Base-by-base conservation (phyloP, 2,888 invertebrate genomes). In the Drosophila anomelani region DNA sequence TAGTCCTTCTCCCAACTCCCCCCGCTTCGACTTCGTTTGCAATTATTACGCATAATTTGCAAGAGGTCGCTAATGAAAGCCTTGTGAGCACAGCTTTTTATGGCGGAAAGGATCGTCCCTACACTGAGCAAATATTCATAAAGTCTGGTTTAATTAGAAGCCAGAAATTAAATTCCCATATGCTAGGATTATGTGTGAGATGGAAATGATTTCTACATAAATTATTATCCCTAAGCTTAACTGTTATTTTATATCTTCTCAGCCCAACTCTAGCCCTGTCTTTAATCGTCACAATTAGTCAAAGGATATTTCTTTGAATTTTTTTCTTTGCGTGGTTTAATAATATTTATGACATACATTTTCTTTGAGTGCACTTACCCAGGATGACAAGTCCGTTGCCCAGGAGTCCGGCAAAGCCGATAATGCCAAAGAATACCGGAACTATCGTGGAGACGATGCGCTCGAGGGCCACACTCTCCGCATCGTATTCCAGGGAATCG, bases 341-440 rank as follows among this genome's bases (percentile, higher is more conserved):
- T 46, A 5, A 1, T 4, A 10, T n/a, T 26, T 5, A 4, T 7
- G 0, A 0, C 1, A 13, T 20, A 13, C 4, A 20, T 15, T 23
- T 46, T 47, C n/a, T 15, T 4, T 6, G n/a, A 29, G 38, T 59
- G 29, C 51, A 66, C 92, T 92, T 78, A 93, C 93, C 93, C 63
- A 97, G 93, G 34, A 98, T 97, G 26, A 98, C 98, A 71, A 98
- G 93, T 0, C 96, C 95, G 92, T 98, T 98, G 70, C 98, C 98
- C 59, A 97, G 94, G 10, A 98, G 93, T n/a, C 98, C 98, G 41
- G 98, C 95, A 36, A 97, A 94, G 58, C 97, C 96, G 47, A 71
- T 68, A 58, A 73, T 71, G 60, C 71, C 61, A 13, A 68, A 68
- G 10, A 68, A 68, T 8, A 68, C 66, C 10, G 67, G 67, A 34